These are phyloP conservation scores for Andrena chrysosceles DNA, from an alignment of 2,888 invertebrate genomes.

Conservation along the genomic window DNA sequence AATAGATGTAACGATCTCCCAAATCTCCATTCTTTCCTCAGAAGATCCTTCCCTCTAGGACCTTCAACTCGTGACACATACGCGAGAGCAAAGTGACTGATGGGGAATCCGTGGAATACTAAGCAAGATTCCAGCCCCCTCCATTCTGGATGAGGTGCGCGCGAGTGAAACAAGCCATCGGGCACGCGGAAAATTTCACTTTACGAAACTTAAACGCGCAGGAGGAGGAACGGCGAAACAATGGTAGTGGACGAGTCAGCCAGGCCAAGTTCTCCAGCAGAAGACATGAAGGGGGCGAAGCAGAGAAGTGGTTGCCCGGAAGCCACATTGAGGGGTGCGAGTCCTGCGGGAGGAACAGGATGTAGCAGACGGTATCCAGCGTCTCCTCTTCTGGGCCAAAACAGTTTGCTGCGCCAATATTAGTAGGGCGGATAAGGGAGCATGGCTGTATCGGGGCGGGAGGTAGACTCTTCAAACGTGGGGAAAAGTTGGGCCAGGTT, in stretches of 20 bases:
- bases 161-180: slow-evolving; percentile 70
- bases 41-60: background rate
- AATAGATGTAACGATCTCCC: too few relatives aligned
- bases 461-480: slow-evolving; percentile 7
- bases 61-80: slow-evolving; percentile 22
- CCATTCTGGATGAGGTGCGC: slow-evolving; percentile 46
- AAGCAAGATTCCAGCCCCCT: slow-evolving; percentile 73
- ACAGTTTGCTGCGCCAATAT: slow-evolving; percentile 78
- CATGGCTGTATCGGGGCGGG: slow-evolving; percentile 27
- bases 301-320: slow-evolving; percentile 18
- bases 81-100: slow-evolving; percentile 54
- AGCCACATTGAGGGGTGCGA: slow-evolving; percentile 5
- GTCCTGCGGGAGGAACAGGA: slow-evolving; percentile 58
- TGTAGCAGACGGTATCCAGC: slow-evolving; percentile 51
- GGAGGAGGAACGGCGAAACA: background rate
- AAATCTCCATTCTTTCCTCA: background rate
- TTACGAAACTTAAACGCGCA: slow-evolving; percentile 76
- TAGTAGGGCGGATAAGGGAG: slow-evolving; percentile 74
- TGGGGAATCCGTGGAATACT: slow-evolving; percentile 75
- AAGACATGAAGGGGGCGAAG: slow-evolving; percentile 43
- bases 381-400: slow-evolving; percentile 62
- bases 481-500: slow-evolving; percentile 51
- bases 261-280: slow-evolving; percentile 42
- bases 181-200: slow-evolving; percentile 81
- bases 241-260: slow-evolving; percentile 42